These are phyloP conservation scores for Drosophila orena DNA, from an alignment of 1,140 invertebrate genomes.

Conservation along the genomic window DNA sequence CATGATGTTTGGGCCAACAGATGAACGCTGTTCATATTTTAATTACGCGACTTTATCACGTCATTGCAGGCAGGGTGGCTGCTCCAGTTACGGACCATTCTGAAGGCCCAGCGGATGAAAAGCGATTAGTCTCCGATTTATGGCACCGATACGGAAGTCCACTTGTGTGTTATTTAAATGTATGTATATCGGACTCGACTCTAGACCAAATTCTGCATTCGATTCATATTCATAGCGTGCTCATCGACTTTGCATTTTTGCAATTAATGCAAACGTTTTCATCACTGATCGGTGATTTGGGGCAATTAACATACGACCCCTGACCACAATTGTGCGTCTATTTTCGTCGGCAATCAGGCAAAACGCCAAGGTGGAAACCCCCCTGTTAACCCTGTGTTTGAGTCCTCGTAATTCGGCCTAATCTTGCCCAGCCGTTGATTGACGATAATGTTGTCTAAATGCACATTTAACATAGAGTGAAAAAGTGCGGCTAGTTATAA, in stretches of 20 bases:
- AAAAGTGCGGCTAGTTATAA: conserved; percentile 29
- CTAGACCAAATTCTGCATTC: background rate
- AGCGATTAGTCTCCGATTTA: conserved; percentile 26
- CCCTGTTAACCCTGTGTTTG: conserved; percentile 5
- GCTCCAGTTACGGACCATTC: conserved; percentile 34
- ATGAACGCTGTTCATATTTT: conserved; percentile 80
- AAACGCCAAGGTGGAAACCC: conserved; percentile 17
- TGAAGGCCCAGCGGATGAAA: conserved; percentile 40
- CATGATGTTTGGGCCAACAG: conserved; percentile 45
- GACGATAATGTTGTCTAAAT: conserved; percentile 68
- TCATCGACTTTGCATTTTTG: background rate
- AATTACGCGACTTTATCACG: conserved; percentile 80
- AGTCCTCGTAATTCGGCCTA: conserved; percentile 60
- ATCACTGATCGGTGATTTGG: conserved; percentile 23
- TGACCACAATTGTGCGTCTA: conserved; percentile 14
- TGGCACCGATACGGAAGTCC: conserved; percentile 11
- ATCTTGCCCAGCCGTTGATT: conserved; percentile 62
- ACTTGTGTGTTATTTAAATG: conserved; percentile 29
- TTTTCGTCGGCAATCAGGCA: conserved; percentile 45
- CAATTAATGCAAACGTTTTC: conserved; percentile 18
- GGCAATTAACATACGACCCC: conserved; percentile 58
- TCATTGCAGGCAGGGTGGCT: conserved; percentile 60
- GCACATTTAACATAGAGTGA: conserved; percentile 59
- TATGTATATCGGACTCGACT: background rate
- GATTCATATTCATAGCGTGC: background rate